Percentiles rank a stretch among this genome's conserved stretches.
Evolutionary conservation across 2,888 invertebrate genomes (phyloP).

Genomic region (Diarsia brunnea): DNA sequence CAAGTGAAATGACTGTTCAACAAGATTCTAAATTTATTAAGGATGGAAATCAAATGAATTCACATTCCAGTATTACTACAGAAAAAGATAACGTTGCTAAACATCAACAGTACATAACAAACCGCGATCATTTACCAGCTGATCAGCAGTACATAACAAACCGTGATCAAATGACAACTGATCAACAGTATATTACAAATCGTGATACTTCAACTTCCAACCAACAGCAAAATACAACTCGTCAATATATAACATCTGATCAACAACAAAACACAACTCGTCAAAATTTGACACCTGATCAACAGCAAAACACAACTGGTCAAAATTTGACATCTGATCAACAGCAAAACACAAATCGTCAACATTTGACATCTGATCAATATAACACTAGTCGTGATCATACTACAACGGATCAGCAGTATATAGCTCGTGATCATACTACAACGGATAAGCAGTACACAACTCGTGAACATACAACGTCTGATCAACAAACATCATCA

Average conservation of each 20-base stretch:
- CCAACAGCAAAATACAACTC: slow-evolving; percentile 35
- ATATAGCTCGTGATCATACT: slow-evolving; percentile 39
- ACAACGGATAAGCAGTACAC: slow-evolving; percentile 50
- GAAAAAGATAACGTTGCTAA: slow-evolving; percentile 83
- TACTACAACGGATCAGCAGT: slow-evolving; percentile 33
- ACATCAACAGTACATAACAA: slow-evolving; percentile 80
- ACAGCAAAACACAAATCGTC: slow-evolving; percentile 20
- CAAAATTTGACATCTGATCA: slow-evolving; percentile 44
- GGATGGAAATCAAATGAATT: slow-evolving; percentile 84
- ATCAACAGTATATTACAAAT: slow-evolving; percentile 43
- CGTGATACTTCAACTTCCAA: slow-evolving; percentile 37
- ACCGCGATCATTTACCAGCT: slow-evolving; percentile 76
- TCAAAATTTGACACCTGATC: slow-evolving; percentile 34
- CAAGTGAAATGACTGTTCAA: slow-evolving; percentile 81
- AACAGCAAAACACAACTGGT: slow-evolving; percentile 24
- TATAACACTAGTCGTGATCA: slow-evolving; percentile 12
- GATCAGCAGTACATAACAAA: slow-evolving; percentile 53
- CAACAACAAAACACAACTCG: slow-evolving; percentile 37
- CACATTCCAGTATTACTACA: slow-evolving; percentile 82
- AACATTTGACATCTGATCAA: slow-evolving; percentile 43
- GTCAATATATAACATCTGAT: slow-evolving; percentile 42
- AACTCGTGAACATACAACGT: slow-evolving; percentile 49
- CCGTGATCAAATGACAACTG: slow-evolving; percentile 44
- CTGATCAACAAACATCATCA: slow-evolving; percentile 55
- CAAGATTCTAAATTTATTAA: slow-evolving; percentile 85